Base-by-base conservation (phyloP, 2,797 vertebrate species). In the Pempheris klunzingeri region DNA sequence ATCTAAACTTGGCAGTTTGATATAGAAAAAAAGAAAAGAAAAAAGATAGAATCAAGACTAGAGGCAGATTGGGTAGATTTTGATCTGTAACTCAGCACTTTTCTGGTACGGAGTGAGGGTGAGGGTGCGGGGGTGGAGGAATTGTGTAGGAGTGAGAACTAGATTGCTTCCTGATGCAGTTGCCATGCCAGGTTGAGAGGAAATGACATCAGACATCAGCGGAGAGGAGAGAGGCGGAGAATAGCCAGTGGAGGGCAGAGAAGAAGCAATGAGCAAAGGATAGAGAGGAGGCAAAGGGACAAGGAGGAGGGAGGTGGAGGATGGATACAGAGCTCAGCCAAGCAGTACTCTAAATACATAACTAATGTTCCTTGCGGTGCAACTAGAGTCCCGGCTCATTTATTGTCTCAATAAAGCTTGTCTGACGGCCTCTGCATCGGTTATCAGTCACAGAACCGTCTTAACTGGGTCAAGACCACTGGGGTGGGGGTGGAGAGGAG, bases 381-480 rank as follows among this genome's bases (percentile, higher is more conserved):
- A 87, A 78, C 86, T 78, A 52, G 84, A 90, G 87, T 86, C 87
- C 74, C 88, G 71, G 71, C 90, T 94, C 94, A 94, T 95, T 94
- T 94, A 94, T 94, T 90, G 93, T 93, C 92, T 95, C 92, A 91
- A 91, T 93, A 92, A 93, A 92, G 90, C 88, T 87, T 85, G 92
- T 93, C 90, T 88, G 90, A 93, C 69, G 84, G 80, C 91, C 82
- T 88, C 85, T 78, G 87, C 89, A 67, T 84, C 78, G 87, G 93
- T 92, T 92, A 95, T 94, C 94, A 92, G 93, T 95, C 92, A 95
- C 84, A 76, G 83, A 81, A 85, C 88, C 72, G 49, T 87, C 90
- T 90, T 92, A 95, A 95, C 91, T 95, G 90, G 93, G 93, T 94
- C 93, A 92, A 91, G 93, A 93, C 92, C 85, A 38, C 85, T 90